These are phyloP conservation scores for Pycnomerus fuliginosus DNA, from an alignment of 2,888 invertebrate genomes.

Conservation along the genomic window DNA sequence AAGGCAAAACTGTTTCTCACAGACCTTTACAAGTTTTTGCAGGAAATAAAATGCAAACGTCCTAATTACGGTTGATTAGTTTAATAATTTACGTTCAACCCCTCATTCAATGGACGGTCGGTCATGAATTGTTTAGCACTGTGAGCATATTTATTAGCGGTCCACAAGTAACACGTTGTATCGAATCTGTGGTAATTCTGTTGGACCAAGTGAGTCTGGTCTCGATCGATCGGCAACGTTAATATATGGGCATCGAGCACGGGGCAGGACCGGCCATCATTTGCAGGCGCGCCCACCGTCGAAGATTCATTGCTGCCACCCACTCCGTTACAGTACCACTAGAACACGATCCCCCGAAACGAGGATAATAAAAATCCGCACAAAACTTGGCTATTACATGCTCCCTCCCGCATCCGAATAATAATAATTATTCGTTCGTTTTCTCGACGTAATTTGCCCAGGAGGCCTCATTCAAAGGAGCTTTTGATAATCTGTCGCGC, in stretches of 20 bases:
- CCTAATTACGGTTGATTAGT: no score
- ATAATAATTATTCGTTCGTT: no score
- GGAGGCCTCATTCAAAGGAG: constrained; percentile 19
- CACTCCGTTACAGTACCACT: constrained; percentile 25
- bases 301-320: constrained; percentile 28
- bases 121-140: no score
- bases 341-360: constrained; percentile 12
- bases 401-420: not conserved
- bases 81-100: no score
- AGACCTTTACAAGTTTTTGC: no score
- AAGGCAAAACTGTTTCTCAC: no score
- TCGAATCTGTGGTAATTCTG: constrained; percentile 29
- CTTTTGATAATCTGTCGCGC: constrained; percentile 30
- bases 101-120: no score
- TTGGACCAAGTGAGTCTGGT: constrained; percentile 38
- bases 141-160: constrained; percentile 19
- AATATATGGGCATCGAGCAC: constrained; percentile 45
- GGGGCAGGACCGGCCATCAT: constrained; percentile 45
- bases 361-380: constrained; percentile 14
- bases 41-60: no score
- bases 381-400: constrained; percentile 1
- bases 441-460: constrained; percentile 9
- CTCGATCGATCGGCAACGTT: constrained; percentile 39
- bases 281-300: constrained; percentile 38
- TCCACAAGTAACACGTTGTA: constrained; percentile 30